A percentile compares a stretch with the other conserved stretches of the same genome.
Conservation (phyloP, 2,113 vertebrate species). For the Nothoprocta perdicaria region DNA sequence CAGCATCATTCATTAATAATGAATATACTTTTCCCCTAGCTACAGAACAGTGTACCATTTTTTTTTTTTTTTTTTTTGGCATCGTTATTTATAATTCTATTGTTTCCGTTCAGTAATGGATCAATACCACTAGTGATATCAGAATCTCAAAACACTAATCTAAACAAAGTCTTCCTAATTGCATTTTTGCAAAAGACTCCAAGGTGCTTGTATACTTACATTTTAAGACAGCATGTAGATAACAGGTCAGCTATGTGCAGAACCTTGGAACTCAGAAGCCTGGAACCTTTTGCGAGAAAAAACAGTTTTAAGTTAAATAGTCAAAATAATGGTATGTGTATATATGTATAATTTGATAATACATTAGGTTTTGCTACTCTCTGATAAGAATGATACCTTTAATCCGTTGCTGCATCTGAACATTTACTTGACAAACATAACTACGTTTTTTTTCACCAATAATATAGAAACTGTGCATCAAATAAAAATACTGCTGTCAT, state of each 20-base stretch:
- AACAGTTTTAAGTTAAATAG: slow-evolving; percentile 12
- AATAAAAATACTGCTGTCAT: slow-evolving; percentile 50
- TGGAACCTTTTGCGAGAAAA: slow-evolving; percentile 14
- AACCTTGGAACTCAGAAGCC: not conserved
- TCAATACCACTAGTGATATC: not conserved
- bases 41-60: not conserved
- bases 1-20: not conserved
- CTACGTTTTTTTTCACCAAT: slow-evolving; percentile 6
- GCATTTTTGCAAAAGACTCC: rapidly evolving
- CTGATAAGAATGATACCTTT: slow-evolving; percentile 64
- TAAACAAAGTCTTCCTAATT: not conserved
- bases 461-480: slow-evolving; percentile 34
- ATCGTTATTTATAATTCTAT: not conserved
- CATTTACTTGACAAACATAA: slow-evolving; percentile 51
- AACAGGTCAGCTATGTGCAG: not conserved
- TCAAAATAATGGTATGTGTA: slow-evolving; percentile 2
- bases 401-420: slow-evolving; percentile 59
- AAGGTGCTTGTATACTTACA: not conserved
- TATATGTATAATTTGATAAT: slow-evolving; percentile 17
- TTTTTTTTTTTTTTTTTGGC: not conserved
- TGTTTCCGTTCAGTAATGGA: not conserved
- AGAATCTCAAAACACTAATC: not conserved
- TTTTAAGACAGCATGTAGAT: not conserved
- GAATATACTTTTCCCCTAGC: not conserved
- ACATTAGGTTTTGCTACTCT: slow-evolving; percentile 21